A percentile compares a stretch with the other conserved stretches of the same genome.
Conservation (phyloP, 2,113 vertebrate genomes). For the Hippoglossus stenolepis region DNA sequence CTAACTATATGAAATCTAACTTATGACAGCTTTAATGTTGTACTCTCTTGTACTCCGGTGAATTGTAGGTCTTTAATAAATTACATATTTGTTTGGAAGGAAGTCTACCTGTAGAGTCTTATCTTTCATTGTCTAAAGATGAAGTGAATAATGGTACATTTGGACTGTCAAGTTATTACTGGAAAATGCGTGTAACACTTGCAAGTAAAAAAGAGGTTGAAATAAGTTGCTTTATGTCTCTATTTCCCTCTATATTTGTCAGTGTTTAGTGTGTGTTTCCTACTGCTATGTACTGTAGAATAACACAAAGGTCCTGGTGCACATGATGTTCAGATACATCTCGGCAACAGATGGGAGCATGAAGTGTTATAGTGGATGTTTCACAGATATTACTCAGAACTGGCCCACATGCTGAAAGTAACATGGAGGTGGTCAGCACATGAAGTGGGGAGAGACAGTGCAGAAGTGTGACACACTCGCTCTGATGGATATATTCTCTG, state of each 20-base stretch:
- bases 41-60: too few relatives aligned
- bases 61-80: too few relatives aligned
- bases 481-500: conserved; percentile 1
- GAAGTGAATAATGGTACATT: background rate
- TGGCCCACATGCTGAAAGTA: conserved; percentile 6
- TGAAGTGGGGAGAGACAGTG: background rate
- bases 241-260: background rate
- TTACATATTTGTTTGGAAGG: too few relatives aligned
- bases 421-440: background rate
- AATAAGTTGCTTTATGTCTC: background rate
- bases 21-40: too few relatives aligned
- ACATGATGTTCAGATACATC: background rate
- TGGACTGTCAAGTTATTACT: background rate
- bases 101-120: background rate
- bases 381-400: conserved; percentile 22
- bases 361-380: background rate
- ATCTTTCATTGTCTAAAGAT: background rate
- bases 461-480: background rate
- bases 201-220: background rate
- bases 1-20: too few relatives aligned
- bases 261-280: background rate
- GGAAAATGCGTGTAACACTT: background rate
- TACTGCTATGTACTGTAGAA: background rate
- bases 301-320: background rate
- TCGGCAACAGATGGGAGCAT: conserved; percentile 30